Evolutionary conservation across 2,113 vertebrate species (phyloP), one percentile per base, ranked within the genome.

Genomic region (Dasypus novemcinctus): DNA sequence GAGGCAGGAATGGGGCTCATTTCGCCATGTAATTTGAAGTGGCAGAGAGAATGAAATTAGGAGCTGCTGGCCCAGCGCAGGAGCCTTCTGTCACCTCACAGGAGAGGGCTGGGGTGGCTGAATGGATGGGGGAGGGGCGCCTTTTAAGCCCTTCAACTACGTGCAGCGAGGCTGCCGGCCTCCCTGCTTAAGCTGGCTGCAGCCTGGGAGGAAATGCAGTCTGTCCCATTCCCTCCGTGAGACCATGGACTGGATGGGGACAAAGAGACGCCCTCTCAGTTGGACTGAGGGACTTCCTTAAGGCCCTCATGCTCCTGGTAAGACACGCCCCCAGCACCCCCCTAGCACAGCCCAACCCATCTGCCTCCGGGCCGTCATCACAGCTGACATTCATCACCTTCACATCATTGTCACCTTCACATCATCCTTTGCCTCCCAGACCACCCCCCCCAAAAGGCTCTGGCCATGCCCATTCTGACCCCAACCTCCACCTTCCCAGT

Each of bases 51-150:
- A 41, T 6, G 1, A 36, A 29, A 4, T 38, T 25, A 63, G 29
- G 41, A 25, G 25, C 31, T 2, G 14, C 0, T 0, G 15, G 71
- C 71, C 74, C 46, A 0, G 6, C 4, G 4, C 3, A 4, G 33
- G 36, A 74, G 38, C 15, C 36, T 2, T 31, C 80, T 14, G 41
- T 29, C 13, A 29, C 61, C 8, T 46, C 3, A 9, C 2, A 23
- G 63, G 14, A 2, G 31, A 3, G 4, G 61, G 52, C 12, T 15
- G 43, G 14, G 36, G 2, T 0, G 0, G 64, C 69, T 1, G 11
- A 1, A 25, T 0, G 0, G 27, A 25, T 1, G 13, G 14, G 15
- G 5, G 0, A 3, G 2, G 54, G 54, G 12, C n/a, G 36, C 49
- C 43, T 20, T 52, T 68, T 2, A 2, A 12, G n/a, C 68, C 52